Evolutionary conservation across 2,797 vertebrate genomes (phyloP), one percentile per base, ranked within the genome.

Genomic region (Darevskia nairensis): DNA sequence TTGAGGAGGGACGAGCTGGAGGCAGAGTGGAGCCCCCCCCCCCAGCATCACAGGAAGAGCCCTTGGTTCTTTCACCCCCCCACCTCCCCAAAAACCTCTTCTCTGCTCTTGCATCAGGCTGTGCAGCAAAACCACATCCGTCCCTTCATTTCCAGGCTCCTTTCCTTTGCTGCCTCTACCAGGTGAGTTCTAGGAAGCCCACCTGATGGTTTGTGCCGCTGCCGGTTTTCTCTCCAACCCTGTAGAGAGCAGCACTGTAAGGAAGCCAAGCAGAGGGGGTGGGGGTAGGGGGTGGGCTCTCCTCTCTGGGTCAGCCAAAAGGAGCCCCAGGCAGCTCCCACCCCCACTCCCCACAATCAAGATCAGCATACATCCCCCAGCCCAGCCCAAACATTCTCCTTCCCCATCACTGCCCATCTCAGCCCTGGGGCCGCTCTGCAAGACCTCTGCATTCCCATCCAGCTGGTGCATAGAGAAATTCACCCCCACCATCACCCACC

Each of bases 391-490:
- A n/a, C 41, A 23, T 21, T 17, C 44, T 29, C 46, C 35, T 29
- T 27, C 21, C 8, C 17, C 17, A 19, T 11, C 50, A 0, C 0
- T 7, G 0, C 0, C 50, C n/a, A 1, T 29, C 3, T 0, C 66
- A 21, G n/a, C 66, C 32, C 61, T 9, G 84, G 11, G 61, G 61
- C n/a, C 39, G 2, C 9, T 27, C 27, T 39, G 78, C 68, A 71
- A 69, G 35, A 46, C 4, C 68, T 41, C 82, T 7, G 35, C 82
- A 46, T 19, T 32, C 76, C 10, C 32, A 61, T 7, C 75, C 1
- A 10, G 17, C 10, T 29, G 59, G 8, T 71, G 72, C 46, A 41
- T 23, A n/a, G 11, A 27, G 77, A 0, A 7, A 4, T 74, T 39
- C 72, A 74, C 32, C 13, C 15, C 27, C 9, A 5, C 6, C 35